Evolutionary conservation across 23 tunicate genomes (phyloP).

Genomic region (Halocynthia roretzi): DNA sequence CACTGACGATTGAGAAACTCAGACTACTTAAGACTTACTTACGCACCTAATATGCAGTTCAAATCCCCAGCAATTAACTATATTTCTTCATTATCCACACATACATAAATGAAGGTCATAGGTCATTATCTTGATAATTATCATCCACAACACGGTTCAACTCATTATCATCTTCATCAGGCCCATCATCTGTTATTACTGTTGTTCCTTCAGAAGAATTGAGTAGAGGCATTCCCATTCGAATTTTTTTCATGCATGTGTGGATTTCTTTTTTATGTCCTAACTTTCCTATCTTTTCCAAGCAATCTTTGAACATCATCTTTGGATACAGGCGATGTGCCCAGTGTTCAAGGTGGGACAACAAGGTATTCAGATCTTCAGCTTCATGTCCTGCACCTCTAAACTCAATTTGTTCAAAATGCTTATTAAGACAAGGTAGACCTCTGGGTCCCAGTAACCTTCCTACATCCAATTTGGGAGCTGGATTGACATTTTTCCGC

Average conservation of each 20-base stretch:
- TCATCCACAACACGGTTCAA: conserved; percentile 4
- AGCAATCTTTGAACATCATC: conserved; percentile 74
- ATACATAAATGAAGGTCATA: too few species aligned
- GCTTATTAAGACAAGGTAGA: conserved; percentile 38
- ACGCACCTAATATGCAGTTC: too few species aligned
- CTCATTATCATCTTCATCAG: background rate
- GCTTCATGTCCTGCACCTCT: conserved; percentile 83
- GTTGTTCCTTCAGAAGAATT: conserved; percentile 56
- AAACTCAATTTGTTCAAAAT: conserved; percentile 50
- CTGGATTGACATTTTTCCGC: conserved; percentile 25
- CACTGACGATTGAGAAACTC: too few species aligned
- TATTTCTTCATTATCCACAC: too few species aligned
- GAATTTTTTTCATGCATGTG: conserved; percentile 59
- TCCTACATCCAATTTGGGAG: conserved; percentile 70
- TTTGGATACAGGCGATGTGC: conserved; percentile 86
- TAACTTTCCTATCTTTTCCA: conserved; percentile 78
- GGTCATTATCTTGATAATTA: background rate
- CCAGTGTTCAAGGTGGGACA: conserved; percentile 84
- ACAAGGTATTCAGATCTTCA: conserved; percentile 56
- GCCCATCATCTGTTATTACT: conserved; percentile 53
- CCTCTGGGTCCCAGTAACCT: conserved; percentile 62
- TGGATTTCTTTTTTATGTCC: conserved; percentile 83
- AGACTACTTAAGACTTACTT: too few species aligned
- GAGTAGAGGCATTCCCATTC: conserved; percentile 68
- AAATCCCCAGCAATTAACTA: too few species aligned